These are phyloP conservation scores for Archaeoteleia sp. DNA, from an alignment of 2,888 invertebrate genomes.

Conservation along the genomic window DNA sequence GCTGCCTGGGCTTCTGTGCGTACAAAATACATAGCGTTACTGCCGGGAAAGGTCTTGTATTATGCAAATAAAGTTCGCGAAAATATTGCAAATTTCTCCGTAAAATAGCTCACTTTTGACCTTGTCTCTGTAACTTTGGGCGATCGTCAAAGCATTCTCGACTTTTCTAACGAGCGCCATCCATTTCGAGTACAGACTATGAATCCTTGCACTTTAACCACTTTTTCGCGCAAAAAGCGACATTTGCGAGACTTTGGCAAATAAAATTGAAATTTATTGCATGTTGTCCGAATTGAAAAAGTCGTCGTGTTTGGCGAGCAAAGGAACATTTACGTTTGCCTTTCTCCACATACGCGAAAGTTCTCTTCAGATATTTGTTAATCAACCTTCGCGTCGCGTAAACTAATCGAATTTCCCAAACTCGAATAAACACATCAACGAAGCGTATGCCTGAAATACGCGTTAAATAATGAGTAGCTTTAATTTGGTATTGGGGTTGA, in stretches of 20 bases:
- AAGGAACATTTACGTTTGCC: conserved; percentile 36
- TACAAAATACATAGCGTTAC: background rate
- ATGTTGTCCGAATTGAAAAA: conserved; percentile 15
- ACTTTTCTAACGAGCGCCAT: background rate
- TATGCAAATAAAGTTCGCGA: no score
- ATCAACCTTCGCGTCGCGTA: conserved; percentile 31
- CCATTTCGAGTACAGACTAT: background rate
- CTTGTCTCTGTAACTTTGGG: no score
- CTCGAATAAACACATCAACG: conserved; percentile 21
- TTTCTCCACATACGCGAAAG: conserved; percentile 10
- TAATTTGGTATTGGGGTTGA: no score
- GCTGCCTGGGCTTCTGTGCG: conserved; percentile 26
- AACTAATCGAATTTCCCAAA: conserved; percentile 38
- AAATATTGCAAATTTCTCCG: no score
- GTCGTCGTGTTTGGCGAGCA: conserved; percentile 17
- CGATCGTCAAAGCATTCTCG: no score
- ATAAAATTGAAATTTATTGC: conserved; percentile 42
- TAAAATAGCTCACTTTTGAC: no score
- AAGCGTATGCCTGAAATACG: no score
- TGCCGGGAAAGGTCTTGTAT: background rate
- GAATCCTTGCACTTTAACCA: background rate
- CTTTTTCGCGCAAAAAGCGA: conserved; percentile 2
- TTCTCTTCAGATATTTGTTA: conserved; percentile 34
- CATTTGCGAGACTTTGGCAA: conserved; percentile 3
- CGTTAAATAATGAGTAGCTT: no score